Conservation (phyloP, 1,140 invertebrate genomes). For the Eufriesea mexicana region DNA sequence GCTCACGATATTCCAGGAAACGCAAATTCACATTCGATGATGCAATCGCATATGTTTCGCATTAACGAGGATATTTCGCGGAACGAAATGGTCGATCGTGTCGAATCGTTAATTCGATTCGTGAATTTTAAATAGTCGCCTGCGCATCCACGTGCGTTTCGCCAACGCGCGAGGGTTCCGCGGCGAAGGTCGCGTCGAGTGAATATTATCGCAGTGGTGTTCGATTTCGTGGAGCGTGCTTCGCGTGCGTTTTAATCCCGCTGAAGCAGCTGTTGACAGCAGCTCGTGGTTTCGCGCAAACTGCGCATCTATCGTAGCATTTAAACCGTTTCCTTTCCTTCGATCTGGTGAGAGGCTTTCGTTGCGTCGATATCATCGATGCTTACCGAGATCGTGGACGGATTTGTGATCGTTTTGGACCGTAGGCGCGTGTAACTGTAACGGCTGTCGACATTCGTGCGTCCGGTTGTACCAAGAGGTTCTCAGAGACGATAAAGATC, state of each 20-base stretch:
- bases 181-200: neutral
- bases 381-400: slow-evolving; percentile 8
- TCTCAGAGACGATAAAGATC: slow-evolving; percentile 14
- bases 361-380: neutral
- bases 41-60: no score
- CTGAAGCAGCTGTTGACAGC: neutral
- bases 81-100: no score
- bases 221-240: slow-evolving; percentile 1
- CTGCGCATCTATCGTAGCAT: neutral
- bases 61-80: no score
- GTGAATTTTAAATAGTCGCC: neutral
- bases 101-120: neutral
- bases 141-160: neutral
- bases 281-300: neutral
- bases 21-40: no score
- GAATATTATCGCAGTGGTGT: neutral
- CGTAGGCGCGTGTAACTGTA: neutral
- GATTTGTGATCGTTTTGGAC: neutral
- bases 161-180: neutral
- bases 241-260: neutral
- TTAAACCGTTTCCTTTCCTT: neutral
- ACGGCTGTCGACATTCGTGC: slow-evolving; percentile 4
- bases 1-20: no score
- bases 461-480: slow-evolving; percentile 2
- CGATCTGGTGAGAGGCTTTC: neutral